Evolutionary conservation across 2,113 vertebrate genomes (phyloP), one percentile per base, ranked within the genome.

Genomic region (Lipotes vexillifer): DNA sequence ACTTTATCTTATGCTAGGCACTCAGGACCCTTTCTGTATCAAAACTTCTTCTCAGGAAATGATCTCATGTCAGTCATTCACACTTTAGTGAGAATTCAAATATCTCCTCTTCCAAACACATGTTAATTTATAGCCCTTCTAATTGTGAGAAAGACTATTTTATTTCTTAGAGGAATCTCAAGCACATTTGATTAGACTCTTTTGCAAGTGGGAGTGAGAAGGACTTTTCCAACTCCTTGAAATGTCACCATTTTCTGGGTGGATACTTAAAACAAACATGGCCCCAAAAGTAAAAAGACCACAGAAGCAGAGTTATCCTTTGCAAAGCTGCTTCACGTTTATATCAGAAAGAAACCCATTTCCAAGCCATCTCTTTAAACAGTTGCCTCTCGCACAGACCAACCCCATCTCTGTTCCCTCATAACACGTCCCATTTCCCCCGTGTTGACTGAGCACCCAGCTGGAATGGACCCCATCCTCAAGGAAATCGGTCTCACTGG

Each of bases 11-110:
- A n/a, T 12, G 46, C 36, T 25, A 9, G 49, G 20, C 3, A 29
- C 61, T 61, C 27, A 31, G n/a, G 59, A 57, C 38, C 18, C 27
- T 57, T 82, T 11, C 49, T 8, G 25, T 6, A 31, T 29, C 49
- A 49, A 91, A 94, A 52, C 25, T 41, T 68, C n/a, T 57, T 95
- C 74, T 78, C n/a, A 8, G 63, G 49, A 94, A 96, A 80, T 27
- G 17, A 92, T 15, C n/a, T 65, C 20, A 8, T 21, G 11, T 74
- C 52, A 59, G 46, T 66, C 91, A 86, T 65, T 91, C 33, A 59
- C 23, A 90, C 38, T 41, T 38, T 36, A 59, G 68, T 52, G 6
- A 31, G 46, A 97, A 90, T 74, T 72, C 71, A 95, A 72, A 17
- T 57, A 57, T 59, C 78, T 74, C 18, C 75, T 81, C 84, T 87